These are phyloP conservation scores for Vipera ursinii DNA, from an alignment of 2,797 vertebrate genomes.

Conservation along the genomic window DNA sequence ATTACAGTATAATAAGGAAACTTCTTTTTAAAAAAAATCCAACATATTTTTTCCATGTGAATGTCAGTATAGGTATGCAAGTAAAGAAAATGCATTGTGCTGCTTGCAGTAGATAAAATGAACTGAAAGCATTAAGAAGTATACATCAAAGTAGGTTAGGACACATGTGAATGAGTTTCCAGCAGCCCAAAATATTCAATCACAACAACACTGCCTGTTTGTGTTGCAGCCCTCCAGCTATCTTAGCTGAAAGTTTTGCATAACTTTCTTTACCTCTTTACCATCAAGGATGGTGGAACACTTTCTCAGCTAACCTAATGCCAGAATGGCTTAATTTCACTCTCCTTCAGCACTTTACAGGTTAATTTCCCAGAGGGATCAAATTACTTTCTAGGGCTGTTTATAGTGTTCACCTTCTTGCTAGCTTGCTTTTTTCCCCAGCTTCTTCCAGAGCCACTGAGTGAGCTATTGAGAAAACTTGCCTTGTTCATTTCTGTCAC, in stretches of 20 bases:
- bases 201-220: neutral
- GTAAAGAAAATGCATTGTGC: neutral
- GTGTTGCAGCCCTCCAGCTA: neutral
- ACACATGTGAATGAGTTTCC: neutral
- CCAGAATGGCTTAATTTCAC: constrained; percentile 60
- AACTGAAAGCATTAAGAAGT: neutral
- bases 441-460: constrained; percentile 61
- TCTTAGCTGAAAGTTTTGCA: constrained; percentile 41
- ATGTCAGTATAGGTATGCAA: neutral
- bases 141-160: neutral
- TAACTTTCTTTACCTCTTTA: constrained; percentile 35
- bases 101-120: neutral
- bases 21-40: neutral
- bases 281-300: constrained; percentile 52
- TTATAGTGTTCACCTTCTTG: constrained; percentile 68
- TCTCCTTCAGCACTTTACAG: constrained; percentile 68
- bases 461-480: constrained; percentile 52
- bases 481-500: constrained; percentile 23
- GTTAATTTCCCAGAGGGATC: constrained; percentile 78
- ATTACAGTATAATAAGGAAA: neutral
- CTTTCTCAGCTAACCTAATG: constrained; percentile 66
- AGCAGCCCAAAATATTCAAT: neutral
- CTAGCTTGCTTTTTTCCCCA: constrained; percentile 52
- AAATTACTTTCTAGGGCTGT: constrained; percentile 73
- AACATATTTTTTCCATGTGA: neutral